Conservation (phyloP, 2,797 vertebrate genomes). For the Cryptoblepharus egeriae region DNA sequence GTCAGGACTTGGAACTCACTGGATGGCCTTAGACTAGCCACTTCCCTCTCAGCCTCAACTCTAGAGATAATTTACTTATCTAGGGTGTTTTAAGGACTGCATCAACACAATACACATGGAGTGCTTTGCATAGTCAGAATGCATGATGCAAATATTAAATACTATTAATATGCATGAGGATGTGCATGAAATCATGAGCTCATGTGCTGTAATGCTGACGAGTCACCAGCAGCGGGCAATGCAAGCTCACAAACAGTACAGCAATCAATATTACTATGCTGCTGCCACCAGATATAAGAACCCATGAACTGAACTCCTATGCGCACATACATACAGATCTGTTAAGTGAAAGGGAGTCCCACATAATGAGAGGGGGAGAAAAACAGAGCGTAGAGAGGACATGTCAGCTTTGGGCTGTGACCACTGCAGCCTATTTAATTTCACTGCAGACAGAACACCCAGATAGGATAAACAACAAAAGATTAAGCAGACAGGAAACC, state of each 20-base stretch:
- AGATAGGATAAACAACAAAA: slow-evolving; percentile 23
- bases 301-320: background rate
- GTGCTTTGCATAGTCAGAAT: too few relatives aligned
- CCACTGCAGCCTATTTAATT: background rate
- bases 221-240: slow-evolving; percentile 1
- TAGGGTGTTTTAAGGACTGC: too few relatives aligned
- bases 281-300: background rate
- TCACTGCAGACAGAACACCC: background rate
- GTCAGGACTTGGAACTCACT: too few relatives aligned
- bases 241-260: background rate
- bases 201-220: background rate
- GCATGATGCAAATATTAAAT: too few relatives aligned
- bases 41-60: too few relatives aligned
- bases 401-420: background rate
- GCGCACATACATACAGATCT: background rate
- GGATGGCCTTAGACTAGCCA: too few relatives aligned
- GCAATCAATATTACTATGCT: background rate
- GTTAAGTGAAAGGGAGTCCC: background rate
- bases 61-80: too few relatives aligned
- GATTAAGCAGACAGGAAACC: background rate
- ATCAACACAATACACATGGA: too few relatives aligned
- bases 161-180: background rate
- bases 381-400: background rate
- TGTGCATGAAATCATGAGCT: background rate
- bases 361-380: too few relatives aligned